Conservation (phyloP, 2,113 vertebrate genomes). For the Ammodytes marinus region DNA sequence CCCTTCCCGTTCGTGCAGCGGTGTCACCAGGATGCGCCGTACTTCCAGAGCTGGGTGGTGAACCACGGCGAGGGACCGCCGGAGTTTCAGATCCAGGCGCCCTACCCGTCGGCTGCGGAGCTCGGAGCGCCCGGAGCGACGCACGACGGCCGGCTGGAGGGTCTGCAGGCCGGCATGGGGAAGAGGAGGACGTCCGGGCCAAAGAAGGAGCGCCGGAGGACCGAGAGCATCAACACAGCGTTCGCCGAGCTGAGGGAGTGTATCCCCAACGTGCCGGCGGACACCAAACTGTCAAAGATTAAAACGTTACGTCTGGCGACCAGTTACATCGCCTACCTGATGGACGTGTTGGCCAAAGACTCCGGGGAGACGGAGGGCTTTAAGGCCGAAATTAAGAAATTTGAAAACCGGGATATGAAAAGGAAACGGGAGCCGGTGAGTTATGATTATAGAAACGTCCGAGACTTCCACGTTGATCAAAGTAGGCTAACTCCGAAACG, state of each 20-base stretch:
- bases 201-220: slow-evolving; percentile 93
- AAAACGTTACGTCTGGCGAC: slow-evolving; percentile 92
- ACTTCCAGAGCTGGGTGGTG: slow-evolving; percentile 93
- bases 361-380: slow-evolving; percentile 92
- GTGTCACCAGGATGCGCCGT: slow-evolving; percentile 90
- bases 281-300: slow-evolving; percentile 93
- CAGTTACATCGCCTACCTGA: slow-evolving; percentile 93
- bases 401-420: slow-evolving; percentile 91
- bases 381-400: slow-evolving; percentile 95
- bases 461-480: rapidly evolving
- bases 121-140: slow-evolving; percentile 76
- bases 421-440: slow-evolving; percentile 93
- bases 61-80: slow-evolving; percentile 88
- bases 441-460: background rate
- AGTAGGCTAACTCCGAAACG: background rate
- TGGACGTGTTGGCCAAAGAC: slow-evolving; percentile 95
- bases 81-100: slow-evolving; percentile 87
- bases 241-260: slow-evolving; percentile 92
- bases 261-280: slow-evolving; percentile 92
- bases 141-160: slow-evolving; percentile 86
- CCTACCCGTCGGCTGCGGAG: slow-evolving; percentile 69
- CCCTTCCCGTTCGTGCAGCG: slow-evolving; percentile 91
- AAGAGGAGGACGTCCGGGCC: slow-evolving; percentile 88
- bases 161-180: slow-evolving; percentile 86
- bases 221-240: slow-evolving; percentile 93